phyloP scores from a whole-genome alignment of 2,888 invertebrate genomes.

The Icerya purchasi region DNA sequence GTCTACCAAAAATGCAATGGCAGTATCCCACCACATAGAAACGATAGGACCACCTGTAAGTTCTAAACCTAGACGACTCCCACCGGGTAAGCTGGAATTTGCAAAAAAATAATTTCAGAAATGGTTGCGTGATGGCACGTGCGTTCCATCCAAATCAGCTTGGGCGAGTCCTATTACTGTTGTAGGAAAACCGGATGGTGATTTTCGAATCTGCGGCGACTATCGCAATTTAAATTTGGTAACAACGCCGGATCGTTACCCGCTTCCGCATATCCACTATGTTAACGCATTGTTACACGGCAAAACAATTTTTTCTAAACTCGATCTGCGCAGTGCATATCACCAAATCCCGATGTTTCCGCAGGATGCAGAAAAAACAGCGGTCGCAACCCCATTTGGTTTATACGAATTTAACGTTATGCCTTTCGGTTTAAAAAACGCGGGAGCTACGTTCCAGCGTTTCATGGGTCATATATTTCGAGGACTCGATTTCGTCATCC shows the following conservation, averaged over 20 bases:
- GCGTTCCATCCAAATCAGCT: background rate
- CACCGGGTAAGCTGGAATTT: background rate
- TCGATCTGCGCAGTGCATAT: constrained; percentile 24
- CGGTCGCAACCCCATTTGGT: constrained; percentile 22
- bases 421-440: constrained; percentile 18
- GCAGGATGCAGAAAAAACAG: constrained; percentile 16
- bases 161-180: constrained; percentile 8
- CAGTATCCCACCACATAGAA: constrained; percentile 5
- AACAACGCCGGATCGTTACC: constrained; percentile 24
- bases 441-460: constrained; percentile 19
- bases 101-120: background rate
- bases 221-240: no score
- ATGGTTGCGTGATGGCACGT: background rate
- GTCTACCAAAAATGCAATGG: background rate
- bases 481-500: constrained; percentile 16
- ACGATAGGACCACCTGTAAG: background rate
- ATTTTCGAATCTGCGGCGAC: no score
- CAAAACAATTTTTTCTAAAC: constrained; percentile 20
- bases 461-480: constrained; percentile 18
- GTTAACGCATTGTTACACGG: constrained; percentile 19
- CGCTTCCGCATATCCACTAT: constrained; percentile 22
- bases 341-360: constrained; percentile 24
- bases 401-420: constrained; percentile 21
- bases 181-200: no score
- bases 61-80: background rate